Conservation (phyloP, 2,113 vertebrate genomes). For the Falco punctatus region DNA sequence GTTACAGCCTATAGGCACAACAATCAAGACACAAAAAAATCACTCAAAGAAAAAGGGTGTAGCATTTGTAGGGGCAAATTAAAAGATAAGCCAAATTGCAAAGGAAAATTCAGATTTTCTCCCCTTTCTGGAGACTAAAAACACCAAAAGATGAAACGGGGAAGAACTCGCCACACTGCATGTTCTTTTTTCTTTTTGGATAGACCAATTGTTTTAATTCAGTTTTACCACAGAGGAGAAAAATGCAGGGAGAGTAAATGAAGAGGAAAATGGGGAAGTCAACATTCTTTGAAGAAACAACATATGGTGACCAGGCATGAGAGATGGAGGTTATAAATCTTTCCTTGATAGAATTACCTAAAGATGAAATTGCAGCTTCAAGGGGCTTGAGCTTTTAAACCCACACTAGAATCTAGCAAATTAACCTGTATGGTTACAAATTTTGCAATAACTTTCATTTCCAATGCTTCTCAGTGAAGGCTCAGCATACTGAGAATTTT, state of each 20-base stretch:
- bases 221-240: slow-evolving; percentile 34
- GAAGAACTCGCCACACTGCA: neutral
- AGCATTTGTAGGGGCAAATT: neutral
- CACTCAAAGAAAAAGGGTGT: neutral
- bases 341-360: slow-evolving; percentile 47
- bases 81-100: neutral
- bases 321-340: slow-evolving; percentile 54
- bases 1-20: neutral
- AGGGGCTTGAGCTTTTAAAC: slow-evolving; percentile 33
- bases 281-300: slow-evolving; percentile 60
- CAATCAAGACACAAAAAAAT: neutral
- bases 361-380: slow-evolving; percentile 46
- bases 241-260: slow-evolving; percentile 49
- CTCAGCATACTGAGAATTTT: neutral
- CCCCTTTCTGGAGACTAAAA: neutral
- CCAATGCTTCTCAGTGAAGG: neutral
- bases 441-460: neutral
- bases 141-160: neutral
- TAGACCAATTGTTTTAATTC: slow-evolving; percentile 32
- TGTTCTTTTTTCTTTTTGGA: neutral
- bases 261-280: slow-evolving; percentile 56
- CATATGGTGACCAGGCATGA: slow-evolving; percentile 61
- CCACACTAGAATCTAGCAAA: slow-evolving; percentile 13
- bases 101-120: neutral
- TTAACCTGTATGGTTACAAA: neutral